phyloP scores from a whole-genome alignment of 2,113 vertebrate species.

The Ornithorhynchus anatinus region DNA sequence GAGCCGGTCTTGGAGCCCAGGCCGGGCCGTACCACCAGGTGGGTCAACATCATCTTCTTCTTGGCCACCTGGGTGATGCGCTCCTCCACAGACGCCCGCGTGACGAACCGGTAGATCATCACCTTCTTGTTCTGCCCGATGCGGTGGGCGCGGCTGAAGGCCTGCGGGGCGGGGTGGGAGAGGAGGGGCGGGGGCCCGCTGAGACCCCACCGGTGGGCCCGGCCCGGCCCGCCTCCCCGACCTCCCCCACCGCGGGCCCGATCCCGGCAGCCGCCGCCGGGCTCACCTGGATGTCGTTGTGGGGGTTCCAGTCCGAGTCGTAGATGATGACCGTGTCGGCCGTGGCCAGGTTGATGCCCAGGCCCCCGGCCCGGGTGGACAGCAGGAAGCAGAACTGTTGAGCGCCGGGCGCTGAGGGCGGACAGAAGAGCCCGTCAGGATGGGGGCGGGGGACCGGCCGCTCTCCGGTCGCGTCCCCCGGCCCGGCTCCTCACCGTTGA shows the following conservation, averaged over 20 bases:
- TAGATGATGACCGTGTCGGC: constrained; percentile 98
- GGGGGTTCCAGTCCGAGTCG: constrained; percentile 98
- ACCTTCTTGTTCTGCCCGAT: constrained; percentile 98
- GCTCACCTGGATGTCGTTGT: constrained; percentile 96
- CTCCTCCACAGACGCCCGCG: constrained; percentile 96
- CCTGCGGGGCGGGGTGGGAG: constrained; percentile 69
- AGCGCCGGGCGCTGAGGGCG: constrained; percentile 87
- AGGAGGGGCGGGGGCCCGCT: not conserved
- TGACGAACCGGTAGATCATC: constrained; percentile 99
- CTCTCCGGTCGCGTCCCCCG: not conserved
- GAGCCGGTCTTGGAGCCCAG: constrained; percentile 96
- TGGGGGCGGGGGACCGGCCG: too few species aligned
- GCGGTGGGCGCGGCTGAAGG: constrained; percentile 96
- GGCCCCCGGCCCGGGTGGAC: constrained; percentile 94
- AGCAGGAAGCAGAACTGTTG: constrained; percentile 97
- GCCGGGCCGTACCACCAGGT: constrained; percentile 94
- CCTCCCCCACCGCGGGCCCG: not conserved
- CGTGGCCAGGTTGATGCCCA: constrained; percentile 97
- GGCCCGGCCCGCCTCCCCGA: not conserved
- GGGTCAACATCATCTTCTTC: constrained; percentile 99
- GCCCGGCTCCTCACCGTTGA: constrained; percentile 80
- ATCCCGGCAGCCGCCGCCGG: not conserved
- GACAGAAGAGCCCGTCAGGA: too few species aligned
- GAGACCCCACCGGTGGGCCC: not conserved
- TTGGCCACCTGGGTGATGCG: constrained; percentile 98